Evolutionary conservation across 2,888 invertebrate genomes (phyloP), one percentile per base, ranked within the genome.

Genomic region (Coleophora flavipennella): DNA sequence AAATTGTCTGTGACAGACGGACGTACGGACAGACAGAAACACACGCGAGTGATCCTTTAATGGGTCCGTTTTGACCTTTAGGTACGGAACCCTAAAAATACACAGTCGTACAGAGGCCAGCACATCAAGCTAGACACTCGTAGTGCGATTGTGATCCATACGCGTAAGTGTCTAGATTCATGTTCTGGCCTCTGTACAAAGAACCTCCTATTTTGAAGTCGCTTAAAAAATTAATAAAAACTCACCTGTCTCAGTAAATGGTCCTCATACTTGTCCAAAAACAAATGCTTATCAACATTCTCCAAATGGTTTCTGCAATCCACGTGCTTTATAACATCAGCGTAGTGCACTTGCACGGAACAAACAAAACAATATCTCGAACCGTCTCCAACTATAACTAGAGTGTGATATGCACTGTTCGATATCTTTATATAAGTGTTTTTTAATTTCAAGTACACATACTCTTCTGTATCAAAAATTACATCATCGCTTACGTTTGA

Each of bases 171-270:
- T n/a, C n/a, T n/a, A n/a, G n/a, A n/a, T n/a, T n/a, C n/a, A n/a
- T n/a, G n/a, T n/a, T n/a, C n/a, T n/a, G n/a, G n/a, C n/a, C n/a
- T n/a, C n/a, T n/a, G n/a, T n/a, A n/a, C n/a, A n/a, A n/a, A n/a
- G n/a, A n/a, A n/a, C n/a, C n/a, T n/a, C n/a, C n/a, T n/a, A n/a
- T n/a, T n/a, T n/a, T n/a, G n/a, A n/a, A n/a, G 10, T 27, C 8
- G 26, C 7, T 39, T n/a, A 11, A 12, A 27, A 9, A 35, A 4
- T 7, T 13, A 34, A 28, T 11, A 25, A 31, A 33, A 32, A 34
- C 52, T 49, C 10, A 65, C 70, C 63, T 69, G 69, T 42, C 69
- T 46, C 2, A 69, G 41, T 9, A 66, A 44, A 39, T 57, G 51
- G 11, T 49, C 55, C 1, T 54, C 48, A 40, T 55, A 60, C 38